A percentile compares a stretch with the other conserved stretches of the same genome.
Conservation (phyloP, 2,797 vertebrate species). For the Microctenopoma stevenorrisi region DNA sequence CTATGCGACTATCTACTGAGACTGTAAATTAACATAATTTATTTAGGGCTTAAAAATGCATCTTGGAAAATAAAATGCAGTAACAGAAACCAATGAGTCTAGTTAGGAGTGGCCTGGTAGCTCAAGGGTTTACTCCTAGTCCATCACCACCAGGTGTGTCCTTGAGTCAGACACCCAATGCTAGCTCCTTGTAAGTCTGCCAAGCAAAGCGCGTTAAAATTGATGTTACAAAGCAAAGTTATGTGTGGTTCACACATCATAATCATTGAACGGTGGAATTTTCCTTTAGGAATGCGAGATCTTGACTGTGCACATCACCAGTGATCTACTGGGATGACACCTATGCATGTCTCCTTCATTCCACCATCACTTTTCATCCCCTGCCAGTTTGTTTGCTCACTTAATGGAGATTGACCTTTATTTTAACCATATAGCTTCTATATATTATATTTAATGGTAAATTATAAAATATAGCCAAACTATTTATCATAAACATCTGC, state of each 20-base stretch:
- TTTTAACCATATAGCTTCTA: background rate
- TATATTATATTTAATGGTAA: constrained; percentile 56
- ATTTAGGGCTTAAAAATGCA: background rate
- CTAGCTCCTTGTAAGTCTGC: too few species aligned
- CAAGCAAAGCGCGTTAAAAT: background rate
- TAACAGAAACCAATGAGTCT: background rate
- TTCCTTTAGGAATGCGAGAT: constrained; percentile 18
- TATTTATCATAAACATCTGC: background rate
- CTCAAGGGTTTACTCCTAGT: too few species aligned
- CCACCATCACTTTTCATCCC: constrained; percentile 36
- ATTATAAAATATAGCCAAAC: background rate
- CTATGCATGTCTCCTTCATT: constrained; percentile 45
- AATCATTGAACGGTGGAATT: constrained; percentile 31
- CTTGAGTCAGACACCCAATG: too few species aligned
- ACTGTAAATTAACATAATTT: constrained; percentile 1
- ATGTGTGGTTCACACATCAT: background rate
- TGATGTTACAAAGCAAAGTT: background rate
- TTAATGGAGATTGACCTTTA: background rate
- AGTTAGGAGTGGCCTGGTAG: background rate
- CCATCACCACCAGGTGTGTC: too few species aligned
- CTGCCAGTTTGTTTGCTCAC: constrained; percentile 48
- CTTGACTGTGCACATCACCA: background rate
- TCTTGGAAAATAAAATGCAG: background rate
- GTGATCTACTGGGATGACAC: constrained; percentile 37
- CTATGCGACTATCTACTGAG: background rate